phyloP scores from a whole-genome alignment of 2,888 invertebrate genomes.

The Drosophila nr. medialis region DNA sequence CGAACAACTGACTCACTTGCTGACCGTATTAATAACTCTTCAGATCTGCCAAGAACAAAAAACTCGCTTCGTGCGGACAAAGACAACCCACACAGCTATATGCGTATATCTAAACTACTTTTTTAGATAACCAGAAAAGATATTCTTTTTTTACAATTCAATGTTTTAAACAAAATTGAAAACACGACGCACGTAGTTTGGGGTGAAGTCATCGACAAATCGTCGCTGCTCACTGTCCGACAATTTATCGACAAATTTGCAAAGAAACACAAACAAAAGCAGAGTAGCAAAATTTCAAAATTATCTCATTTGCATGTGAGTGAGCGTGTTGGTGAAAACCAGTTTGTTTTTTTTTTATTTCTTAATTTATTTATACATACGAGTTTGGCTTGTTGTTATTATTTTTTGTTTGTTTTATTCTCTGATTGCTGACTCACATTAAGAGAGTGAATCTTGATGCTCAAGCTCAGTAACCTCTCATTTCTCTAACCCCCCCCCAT shows the following conservation, averaged over 20 bases:
- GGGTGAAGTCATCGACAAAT: slow-evolving; percentile 72
- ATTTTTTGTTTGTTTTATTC: slow-evolving; percentile 16
- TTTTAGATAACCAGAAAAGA: slow-evolving; percentile 7
- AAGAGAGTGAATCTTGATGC: slow-evolving; percentile 36
- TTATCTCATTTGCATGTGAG: slow-evolving; percentile 73
- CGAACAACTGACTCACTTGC: slow-evolving; percentile 23
- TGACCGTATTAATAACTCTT: slow-evolving; percentile 33
- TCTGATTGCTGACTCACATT: slow-evolving; percentile 47
- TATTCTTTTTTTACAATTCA: slow-evolving; percentile 21
- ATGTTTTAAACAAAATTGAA: slow-evolving; percentile 21
- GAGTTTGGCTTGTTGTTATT: background rate
- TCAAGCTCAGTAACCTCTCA: slow-evolving; percentile 64
- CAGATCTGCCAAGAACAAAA: slow-evolving; percentile 39
- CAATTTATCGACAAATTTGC: slow-evolving; percentile 63
- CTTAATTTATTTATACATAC: slow-evolving; percentile 29
- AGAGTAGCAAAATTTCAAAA: slow-evolving; percentile 62
- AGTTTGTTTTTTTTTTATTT: slow-evolving; percentile 36
- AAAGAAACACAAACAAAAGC: slow-evolving; percentile 40
- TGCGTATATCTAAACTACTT: background rate
- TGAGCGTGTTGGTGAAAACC: slow-evolving; percentile 64
- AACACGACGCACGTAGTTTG: slow-evolving; percentile 55
- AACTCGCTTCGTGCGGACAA: slow-evolving; percentile 14
- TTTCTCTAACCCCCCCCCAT: slow-evolving; percentile 27
- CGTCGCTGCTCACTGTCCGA: slow-evolving; percentile 35
- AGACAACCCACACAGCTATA: slow-evolving; percentile 19